Evolutionary conservation across 2,113 vertebrate genomes (phyloP).

Genomic region (Helogale parvula): DNA sequence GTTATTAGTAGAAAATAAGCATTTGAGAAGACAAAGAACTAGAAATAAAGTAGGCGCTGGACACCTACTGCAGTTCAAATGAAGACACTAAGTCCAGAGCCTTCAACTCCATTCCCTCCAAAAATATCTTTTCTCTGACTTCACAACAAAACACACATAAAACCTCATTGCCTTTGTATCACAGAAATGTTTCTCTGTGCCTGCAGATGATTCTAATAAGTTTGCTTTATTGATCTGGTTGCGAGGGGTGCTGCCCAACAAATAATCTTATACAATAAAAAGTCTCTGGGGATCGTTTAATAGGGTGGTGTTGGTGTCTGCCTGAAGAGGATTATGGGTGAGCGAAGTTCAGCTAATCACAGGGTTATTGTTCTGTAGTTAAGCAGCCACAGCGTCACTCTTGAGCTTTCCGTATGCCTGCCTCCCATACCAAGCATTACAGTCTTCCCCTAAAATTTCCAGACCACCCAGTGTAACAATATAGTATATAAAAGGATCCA

Average conservation of each 20-base stretch:
- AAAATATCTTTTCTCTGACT: conserved; percentile 32
- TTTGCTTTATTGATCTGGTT: conserved; percentile 46
- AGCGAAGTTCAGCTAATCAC: neutral
- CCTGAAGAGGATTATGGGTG: neutral
- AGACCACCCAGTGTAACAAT: conserved; percentile 74
- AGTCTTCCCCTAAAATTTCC: conserved; percentile 59
- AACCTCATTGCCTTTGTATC: neutral
- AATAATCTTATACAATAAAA: conserved; percentile 29
- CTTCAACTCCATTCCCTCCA: neutral
- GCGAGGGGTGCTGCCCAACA: conserved; percentile 22
- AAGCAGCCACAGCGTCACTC: neutral
- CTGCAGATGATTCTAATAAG: conserved; percentile 12
- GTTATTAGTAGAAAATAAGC: conserved; percentile 30
- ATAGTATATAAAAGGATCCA: conserved; percentile 70
- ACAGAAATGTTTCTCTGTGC: neutral
- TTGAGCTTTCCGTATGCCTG: conserved; percentile 2
- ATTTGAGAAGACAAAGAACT: conserved; percentile 9
- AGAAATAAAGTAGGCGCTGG: neutral
- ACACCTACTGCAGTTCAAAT: neutral
- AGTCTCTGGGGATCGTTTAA: neutral
- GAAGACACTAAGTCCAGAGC: neutral
- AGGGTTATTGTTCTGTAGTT: neutral
- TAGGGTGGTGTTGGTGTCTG: neutral
- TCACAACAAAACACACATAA: conserved; percentile 2
- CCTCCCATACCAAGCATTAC: conserved; percentile 61